phyloP scores from a whole-genome alignment of 1,140 invertebrate genomes.

The Drosophila paulistorum region DNA sequence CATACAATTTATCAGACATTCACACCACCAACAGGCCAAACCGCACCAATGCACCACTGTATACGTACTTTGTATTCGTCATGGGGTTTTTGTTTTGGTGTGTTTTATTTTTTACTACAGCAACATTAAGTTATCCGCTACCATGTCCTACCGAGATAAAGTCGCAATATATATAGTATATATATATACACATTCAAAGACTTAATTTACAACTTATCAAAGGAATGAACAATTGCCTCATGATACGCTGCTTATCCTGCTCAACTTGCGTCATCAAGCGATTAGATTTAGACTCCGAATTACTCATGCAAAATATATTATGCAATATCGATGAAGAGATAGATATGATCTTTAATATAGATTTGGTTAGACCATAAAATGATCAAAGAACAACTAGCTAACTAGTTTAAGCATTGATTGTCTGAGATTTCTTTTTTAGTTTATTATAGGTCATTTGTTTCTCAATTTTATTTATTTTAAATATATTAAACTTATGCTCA shows the following conservation, averaged over 20 bases:
- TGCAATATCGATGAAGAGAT: too few relatives aligned
- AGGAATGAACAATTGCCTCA: background rate
- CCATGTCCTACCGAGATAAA: background rate
- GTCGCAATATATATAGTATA: background rate
- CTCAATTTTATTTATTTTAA: too few relatives aligned
- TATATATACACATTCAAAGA: background rate
- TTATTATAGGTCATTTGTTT: too few relatives aligned
- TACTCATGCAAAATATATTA: background rate
- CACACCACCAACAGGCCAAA: background rate
- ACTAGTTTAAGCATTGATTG: too few relatives aligned
- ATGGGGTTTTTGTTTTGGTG: background rate
- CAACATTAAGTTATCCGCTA: background rate
- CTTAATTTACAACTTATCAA: background rate
- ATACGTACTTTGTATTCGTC: background rate
- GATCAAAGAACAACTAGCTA: too few relatives aligned
- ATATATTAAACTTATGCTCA: too few relatives aligned
- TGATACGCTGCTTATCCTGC: background rate
- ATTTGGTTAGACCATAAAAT: too few relatives aligned
- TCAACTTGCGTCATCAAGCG: background rate
- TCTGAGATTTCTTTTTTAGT: too few relatives aligned
- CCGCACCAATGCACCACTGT: background rate
- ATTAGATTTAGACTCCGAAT: background rate
- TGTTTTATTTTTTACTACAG: background rate
- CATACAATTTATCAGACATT: constrained; percentile 50
- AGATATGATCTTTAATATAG: too few relatives aligned